Evolutionary conservation across 2,113 vertebrate genomes (phyloP).

Genomic region (Galbula dea): DNA sequence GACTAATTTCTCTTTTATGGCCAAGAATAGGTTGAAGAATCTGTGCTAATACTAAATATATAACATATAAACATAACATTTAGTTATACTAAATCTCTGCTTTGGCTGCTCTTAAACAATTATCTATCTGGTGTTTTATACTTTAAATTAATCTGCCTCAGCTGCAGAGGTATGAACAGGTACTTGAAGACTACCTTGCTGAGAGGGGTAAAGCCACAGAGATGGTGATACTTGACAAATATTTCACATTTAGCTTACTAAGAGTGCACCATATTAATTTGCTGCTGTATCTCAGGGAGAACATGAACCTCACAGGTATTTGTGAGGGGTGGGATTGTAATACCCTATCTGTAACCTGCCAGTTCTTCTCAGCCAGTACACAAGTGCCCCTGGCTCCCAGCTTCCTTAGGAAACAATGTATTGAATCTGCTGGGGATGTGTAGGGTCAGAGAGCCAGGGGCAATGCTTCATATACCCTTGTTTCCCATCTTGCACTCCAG

Average conservation of each 20-base stretch:
- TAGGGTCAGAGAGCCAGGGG: not conserved
- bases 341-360: not conserved
- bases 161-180: conserved; percentile 2
- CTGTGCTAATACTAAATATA: not conserved
- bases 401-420: not conserved
- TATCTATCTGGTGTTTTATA: not conserved
- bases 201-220: not conserved
- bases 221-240: not conserved
- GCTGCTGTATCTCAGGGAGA: not conserved
- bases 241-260: not conserved
- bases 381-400: not conserved
- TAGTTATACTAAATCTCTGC: not conserved
- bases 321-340: not conserved
- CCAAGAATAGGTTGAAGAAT: not conserved
- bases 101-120: not conserved
- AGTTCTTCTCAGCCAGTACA: not conserved
- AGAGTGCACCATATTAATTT: not conserved
- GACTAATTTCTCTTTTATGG: conserved; percentile 2
- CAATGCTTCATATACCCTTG: not conserved
- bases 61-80: no score
- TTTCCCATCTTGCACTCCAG: not conserved
- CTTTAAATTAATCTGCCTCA: conserved; percentile 1
- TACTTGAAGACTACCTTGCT: not conserved
- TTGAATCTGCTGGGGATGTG: not conserved
- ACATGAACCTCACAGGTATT: not conserved